Evolutionary conservation across 2,888 invertebrate species (phyloP), one percentile per base, ranked within the genome.

Genomic region (Panopea generosa): DNA sequence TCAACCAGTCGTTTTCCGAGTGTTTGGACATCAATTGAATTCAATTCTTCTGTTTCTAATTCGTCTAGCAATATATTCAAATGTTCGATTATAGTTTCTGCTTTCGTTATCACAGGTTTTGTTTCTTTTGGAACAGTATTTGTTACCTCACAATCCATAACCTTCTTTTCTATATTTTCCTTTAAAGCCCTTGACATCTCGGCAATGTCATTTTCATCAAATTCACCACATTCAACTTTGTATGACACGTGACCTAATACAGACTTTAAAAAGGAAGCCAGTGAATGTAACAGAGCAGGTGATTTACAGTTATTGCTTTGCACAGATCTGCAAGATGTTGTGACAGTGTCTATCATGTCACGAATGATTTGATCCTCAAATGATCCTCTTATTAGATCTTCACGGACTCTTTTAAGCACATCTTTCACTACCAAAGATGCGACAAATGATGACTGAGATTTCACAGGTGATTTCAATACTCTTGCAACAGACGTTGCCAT

Each of bases 1-100:
- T 74, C 52, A 16, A 84, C 76, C 6, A 85, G 55, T 29, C 70
- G 67, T 43, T 60, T 52, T 22, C 83, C 85, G 26, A 84, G 33
- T 9, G 56, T 50, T 27, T 74, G 43, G 9, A 73, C 57, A 38
- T 80, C 77, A 16, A 47, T 47, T 0, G 11, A n/a, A 14, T 18
- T 49, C 14, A 82, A 26, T 2, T 49, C 47, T 20, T 72, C 80
- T 0, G 49, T 70, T 56, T 79, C 76, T 27, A 83, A 43, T 4
- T 72, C 68, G 20, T 71, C 59, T 1, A 82, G 52, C 7, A 81
- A 49, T 16, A 60, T 29, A 3, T 69, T 50, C 7, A 81, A 43
- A 43, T 61, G 40, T 9, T 56, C 59, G n/a, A 80, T 26, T 16
- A 80, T 43, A 24, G 29, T 59, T 24, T 65, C 65, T 9, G 53